Evolutionary conservation across 2,113 vertebrate species (phyloP).

Genomic region (Pollimyrus isidori): DNA sequence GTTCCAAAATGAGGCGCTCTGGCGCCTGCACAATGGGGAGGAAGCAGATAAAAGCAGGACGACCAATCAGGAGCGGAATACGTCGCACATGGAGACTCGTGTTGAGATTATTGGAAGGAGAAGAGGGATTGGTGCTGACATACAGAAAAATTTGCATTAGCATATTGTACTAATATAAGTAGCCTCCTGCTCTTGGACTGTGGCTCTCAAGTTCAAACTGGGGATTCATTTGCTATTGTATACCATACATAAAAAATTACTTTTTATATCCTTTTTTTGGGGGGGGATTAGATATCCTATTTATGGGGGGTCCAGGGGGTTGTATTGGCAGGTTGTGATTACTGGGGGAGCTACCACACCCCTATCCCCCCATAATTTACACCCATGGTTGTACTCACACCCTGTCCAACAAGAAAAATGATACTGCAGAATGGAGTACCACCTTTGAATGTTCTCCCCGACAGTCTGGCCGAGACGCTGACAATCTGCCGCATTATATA

Average conservation of each 20-base stretch:
- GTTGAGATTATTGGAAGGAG: background rate
- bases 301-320: too few relatives aligned
- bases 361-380: background rate
- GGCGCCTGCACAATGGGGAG: too few relatives aligned
- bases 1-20: background rate
- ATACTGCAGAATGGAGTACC: background rate
- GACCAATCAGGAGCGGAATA: background rate
- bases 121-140: background rate
- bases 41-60: background rate
- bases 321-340: too few relatives aligned
- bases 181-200: background rate
- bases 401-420: background rate
- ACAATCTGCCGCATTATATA: background rate
- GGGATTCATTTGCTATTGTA: background rate
- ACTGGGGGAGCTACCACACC: background rate
- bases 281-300: too few relatives aligned
- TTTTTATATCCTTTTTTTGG: background rate
- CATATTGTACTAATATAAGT: background rate
- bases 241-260: background rate
- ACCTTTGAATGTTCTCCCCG: background rate
- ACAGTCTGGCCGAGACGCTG: background rate
- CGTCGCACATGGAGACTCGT: background rate
- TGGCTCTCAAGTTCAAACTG: background rate
- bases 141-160: background rate
- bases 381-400: background rate